Conservation (phyloP, 1,140 invertebrate species). For the Rhopalosiphum padi region DNA sequence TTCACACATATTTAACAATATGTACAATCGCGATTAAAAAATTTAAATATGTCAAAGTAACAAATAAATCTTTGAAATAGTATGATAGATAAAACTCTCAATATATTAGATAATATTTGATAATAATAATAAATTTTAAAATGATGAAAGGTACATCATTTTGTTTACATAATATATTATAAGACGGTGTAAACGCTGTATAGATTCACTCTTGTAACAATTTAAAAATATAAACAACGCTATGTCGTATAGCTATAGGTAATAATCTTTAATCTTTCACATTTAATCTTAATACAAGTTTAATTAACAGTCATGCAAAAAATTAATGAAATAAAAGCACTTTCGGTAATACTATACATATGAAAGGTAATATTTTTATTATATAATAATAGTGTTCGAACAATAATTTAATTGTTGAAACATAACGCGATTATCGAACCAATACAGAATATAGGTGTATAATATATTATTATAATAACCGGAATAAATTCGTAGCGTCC, state of each 20-base stretch:
- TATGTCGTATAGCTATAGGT: not conserved
- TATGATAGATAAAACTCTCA: not conserved
- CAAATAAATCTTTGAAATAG: not conserved
- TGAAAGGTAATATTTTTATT: slow-evolving; percentile 18
- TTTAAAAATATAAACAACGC: not conserved
- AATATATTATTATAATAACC: not conserved
- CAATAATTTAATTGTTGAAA: slow-evolving; percentile 6
- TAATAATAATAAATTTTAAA: not conserved
- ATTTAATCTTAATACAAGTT: not conserved
- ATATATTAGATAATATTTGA: slow-evolving; percentile 2
- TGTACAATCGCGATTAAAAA: not conserved
- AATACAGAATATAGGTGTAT: not conserved
- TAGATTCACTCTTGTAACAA: not conserved
- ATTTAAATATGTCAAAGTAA: not conserved
- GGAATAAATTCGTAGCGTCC: not conserved
- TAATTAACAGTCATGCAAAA: not conserved
- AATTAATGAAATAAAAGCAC: not conserved
- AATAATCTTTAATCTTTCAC: not conserved
- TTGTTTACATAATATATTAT: slow-evolving; percentile 13
- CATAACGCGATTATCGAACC: not conserved
- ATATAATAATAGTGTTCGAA: not conserved
- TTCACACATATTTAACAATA: too few relatives aligned
- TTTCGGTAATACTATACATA: not conserved
- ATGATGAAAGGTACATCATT: not conserved
- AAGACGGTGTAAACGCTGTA: not conserved